These are phyloP conservation scores for Crotalus viridis DNA, from an alignment of 2,113 vertebrate species.

Conservation along the genomic window DNA sequence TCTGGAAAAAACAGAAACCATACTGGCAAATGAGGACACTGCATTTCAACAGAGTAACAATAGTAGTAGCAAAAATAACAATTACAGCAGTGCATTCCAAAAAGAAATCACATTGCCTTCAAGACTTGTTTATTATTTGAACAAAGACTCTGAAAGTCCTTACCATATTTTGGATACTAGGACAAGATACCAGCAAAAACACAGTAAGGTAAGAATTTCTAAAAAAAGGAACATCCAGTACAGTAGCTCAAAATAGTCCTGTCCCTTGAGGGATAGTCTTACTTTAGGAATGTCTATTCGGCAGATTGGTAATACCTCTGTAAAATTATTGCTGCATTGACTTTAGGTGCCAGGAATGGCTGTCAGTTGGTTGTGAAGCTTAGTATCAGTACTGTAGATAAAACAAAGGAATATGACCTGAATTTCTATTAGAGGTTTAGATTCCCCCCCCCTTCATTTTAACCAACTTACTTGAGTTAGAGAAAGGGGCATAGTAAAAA, in stretches of 20 bases:
- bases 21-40: slow-evolving; percentile 65
- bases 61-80: slow-evolving; percentile 77
- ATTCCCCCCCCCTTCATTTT: not conserved
- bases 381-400: not conserved
- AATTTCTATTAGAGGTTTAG: not conserved
- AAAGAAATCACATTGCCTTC: slow-evolving; percentile 89
- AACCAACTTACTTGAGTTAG: not conserved
- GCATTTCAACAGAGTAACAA: slow-evolving; percentile 71
- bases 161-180: slow-evolving; percentile 92
- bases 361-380: not conserved
- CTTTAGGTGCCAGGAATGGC: slow-evolving; percentile 35
- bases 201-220: slow-evolving; percentile 80
- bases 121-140: slow-evolving; percentile 93
- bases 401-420: not conserved
- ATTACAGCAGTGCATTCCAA: slow-evolving; percentile 74
- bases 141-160: slow-evolving; percentile 91
- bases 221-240: not conserved
- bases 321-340: slow-evolving; percentile 22
- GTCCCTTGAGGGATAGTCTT: slow-evolving; percentile 20
- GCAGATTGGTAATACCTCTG: slow-evolving; percentile 36
- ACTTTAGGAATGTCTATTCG: slow-evolving; percentile 40
- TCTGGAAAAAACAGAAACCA: slow-evolving; percentile 57
- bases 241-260: slow-evolving; percentile 28
- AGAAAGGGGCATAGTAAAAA: not conserved
- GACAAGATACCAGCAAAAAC: slow-evolving; percentile 82